A percentile compares a stretch with the other conserved stretches of the same genome.
Conservation (phyloP, 2,888 invertebrate species). For the Stegana nigrithorax region DNA sequence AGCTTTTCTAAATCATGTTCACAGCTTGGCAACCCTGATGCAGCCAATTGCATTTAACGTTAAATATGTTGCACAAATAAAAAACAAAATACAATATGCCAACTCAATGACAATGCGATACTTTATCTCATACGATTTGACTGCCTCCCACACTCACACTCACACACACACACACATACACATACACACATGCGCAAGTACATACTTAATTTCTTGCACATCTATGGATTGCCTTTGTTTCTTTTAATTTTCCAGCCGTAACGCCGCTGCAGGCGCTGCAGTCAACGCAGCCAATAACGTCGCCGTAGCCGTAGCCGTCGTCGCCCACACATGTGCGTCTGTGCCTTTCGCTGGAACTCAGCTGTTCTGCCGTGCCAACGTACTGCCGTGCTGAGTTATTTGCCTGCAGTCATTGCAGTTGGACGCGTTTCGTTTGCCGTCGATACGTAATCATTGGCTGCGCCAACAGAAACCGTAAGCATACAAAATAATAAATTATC, state of each 20-base stretch:
- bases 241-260: slow-evolving; percentile 54
- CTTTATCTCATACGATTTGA: slow-evolving; percentile 35
- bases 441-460: not conserved
- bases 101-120: slow-evolving; percentile 36
- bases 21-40: not conserved
- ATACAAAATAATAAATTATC: not conserved
- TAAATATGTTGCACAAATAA: slow-evolving; percentile 28
- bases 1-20: too few relatives aligned
- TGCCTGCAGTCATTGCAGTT: slow-evolving; percentile 46
- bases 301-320: not conserved
- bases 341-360: not conserved
- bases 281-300: not conserved
- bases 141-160: slow-evolving; percentile 42
- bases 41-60: not conserved
- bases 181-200: slow-evolving; percentile 38
- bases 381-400: slow-evolving; percentile 27
- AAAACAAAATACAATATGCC: slow-evolving; percentile 26
- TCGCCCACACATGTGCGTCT: slow-evolving; percentile 9
- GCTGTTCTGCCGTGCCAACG: slow-evolving; percentile 28
- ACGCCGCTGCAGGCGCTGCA: not conserved
- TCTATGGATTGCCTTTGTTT: slow-evolving; percentile 57
- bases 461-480: too few relatives aligned
- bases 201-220: slow-evolving; percentile 54
- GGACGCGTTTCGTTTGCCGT: slow-evolving; percentile 40
- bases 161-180: slow-evolving; percentile 30